These are phyloP conservation scores for Hexactinellida sp. DNA, from an alignment of 37 sponge, comb jelly and placozoan species.

Conservation along the genomic window DNA sequence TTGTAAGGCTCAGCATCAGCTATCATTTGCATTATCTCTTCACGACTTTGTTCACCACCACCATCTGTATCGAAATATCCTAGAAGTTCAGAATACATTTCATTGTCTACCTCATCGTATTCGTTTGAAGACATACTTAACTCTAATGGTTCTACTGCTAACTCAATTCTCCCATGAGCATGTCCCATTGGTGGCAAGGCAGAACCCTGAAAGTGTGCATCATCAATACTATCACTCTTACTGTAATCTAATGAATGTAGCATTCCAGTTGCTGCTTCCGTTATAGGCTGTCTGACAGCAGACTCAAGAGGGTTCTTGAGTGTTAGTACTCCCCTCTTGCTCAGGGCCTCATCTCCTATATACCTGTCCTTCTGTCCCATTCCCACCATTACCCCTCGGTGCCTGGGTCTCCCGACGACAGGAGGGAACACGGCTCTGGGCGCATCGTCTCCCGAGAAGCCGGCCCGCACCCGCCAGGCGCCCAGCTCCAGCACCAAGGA, in stretches of 20 bases:
- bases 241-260: not conserved
- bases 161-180: too few species aligned
- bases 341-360: slow-evolving; percentile 78
- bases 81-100: too few species aligned
- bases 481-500: not conserved
- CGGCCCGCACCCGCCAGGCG: not conserved
- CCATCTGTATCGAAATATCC: too few species aligned
- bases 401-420: slow-evolving; percentile 1
- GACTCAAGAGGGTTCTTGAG: slow-evolving; percentile 68
- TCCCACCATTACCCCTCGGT: slow-evolving; percentile 90
- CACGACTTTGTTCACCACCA: too few species aligned
- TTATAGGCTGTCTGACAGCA: not conserved
- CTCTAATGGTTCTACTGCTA: too few species aligned
- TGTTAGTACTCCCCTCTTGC: slow-evolving; percentile 85
- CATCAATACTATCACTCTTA: too few species aligned
- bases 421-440: not conserved
- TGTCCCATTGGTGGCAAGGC: too few species aligned
- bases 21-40: too few species aligned
- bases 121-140: too few species aligned
- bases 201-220: too few species aligned
- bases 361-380: slow-evolving; percentile 96
- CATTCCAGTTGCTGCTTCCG: not conserved
- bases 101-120: too few species aligned
- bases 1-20: too few species aligned
- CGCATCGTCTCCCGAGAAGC: not conserved